Base-by-base conservation (phyloP, 2,888 invertebrate species). In the Bombyx huttoni region DNA sequence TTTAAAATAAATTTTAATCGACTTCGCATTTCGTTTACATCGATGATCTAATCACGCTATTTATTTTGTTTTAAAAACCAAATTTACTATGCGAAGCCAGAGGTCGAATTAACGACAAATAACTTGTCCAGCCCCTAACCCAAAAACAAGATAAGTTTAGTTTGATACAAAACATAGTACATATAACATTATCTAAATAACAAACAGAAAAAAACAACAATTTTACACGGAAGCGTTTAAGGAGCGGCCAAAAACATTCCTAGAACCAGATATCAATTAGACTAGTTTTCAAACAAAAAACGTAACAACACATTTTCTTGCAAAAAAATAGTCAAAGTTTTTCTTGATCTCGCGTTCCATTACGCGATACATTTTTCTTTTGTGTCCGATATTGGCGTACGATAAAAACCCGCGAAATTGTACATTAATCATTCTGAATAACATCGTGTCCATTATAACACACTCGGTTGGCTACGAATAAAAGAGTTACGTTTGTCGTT, bases 341-440 rank as follows among this genome's bases (percentile, higher is more conserved):
- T 70, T 66, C 64, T 64, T 65, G 63, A 63, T 63, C 64, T 67
- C 62, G 61, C 63, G 62, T 64, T 65, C 68, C 68, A 76, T 75
- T 75, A 70, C 62, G 56, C 55, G 58, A 56, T 59, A 54, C 57
- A 61, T 61, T 62, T 57, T 55, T 57, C 54, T 52, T 24, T 50
- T 49, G 59, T 63, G 61, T 62, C 63, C 64, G 71, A 75, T 76
- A 75, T 69, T 40, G 40, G 12, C 70, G 70, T 70, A 65, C 57
- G 58, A 59, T 65, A 63, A 70, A 74, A 70, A 65, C 53, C 52
- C 54, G 56, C 64, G 60, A 67, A 65, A 50, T 62, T 56, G 56
- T 54, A 61, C 68, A 73, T 74, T 71, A 65, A 75, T 71, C 68
- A 70, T 62, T 52, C 50, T 52, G 54, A 62, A 63, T 61, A 62